Evolutionary conservation across 2,797 vertebrate genomes (phyloP).

Genomic region (Enteromius thamalakanensis): DNA sequence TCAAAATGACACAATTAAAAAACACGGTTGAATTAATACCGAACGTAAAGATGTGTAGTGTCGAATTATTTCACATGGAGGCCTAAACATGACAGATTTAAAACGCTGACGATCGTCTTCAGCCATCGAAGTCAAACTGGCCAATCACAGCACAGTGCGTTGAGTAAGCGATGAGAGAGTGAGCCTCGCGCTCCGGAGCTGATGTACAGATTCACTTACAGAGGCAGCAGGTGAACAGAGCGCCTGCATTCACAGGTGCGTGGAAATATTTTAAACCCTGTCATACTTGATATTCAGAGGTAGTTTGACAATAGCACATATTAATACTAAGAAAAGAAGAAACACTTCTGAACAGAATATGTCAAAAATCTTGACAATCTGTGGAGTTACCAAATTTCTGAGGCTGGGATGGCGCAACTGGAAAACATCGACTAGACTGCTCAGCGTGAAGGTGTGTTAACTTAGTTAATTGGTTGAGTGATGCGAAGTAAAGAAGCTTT

Average conservation of each 20-base stretch:
- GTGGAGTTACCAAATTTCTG: constrained; percentile 73
- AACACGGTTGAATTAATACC: too few relatives aligned
- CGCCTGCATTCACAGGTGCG: neutral
- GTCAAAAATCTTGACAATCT: constrained; percentile 84
- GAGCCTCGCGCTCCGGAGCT: neutral
- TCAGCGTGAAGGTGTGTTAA: constrained; percentile 85
- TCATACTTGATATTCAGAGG: neutral
- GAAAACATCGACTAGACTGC: constrained; percentile 69
- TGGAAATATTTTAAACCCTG: neutral
- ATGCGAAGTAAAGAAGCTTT: neutral
- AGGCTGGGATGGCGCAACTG: constrained; percentile 72
- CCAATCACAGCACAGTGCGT: constrained; percentile 27
- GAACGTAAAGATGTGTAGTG: too few relatives aligned
- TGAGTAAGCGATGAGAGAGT: constrained; percentile 16
- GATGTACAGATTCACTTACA: neutral
- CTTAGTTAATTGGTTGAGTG: neutral
- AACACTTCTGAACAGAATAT: constrained; percentile 69
- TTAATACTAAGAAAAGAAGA: neutral
- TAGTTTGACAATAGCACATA: neutral
- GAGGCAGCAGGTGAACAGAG: neutral
- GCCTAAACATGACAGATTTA: neutral
- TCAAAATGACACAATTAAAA: neutral
- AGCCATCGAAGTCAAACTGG: neutral
- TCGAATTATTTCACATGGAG: neutral
- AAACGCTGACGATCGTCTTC: neutral